Evolutionary conservation across 2,113 vertebrate species (phyloP).

Genomic region (Sigmodon hispidus): DNA sequence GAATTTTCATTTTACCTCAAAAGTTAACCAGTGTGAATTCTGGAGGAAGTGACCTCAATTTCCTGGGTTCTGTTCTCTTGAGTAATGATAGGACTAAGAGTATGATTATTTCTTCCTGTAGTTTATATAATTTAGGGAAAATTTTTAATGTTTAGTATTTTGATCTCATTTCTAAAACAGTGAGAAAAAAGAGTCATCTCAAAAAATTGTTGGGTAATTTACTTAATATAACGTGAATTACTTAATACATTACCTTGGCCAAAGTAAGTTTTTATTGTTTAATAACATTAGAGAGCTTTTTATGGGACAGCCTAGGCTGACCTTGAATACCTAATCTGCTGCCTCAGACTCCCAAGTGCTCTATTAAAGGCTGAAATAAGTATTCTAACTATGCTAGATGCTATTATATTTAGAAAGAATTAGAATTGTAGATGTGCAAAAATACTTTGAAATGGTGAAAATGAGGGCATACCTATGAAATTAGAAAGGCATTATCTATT

Average conservation of each 20-base stretch:
- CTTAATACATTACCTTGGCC: not conserved
- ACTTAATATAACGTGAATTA: not conserved
- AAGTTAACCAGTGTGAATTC: no score
- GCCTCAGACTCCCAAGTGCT: not conserved
- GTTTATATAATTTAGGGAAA: not conserved
- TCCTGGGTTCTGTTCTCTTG: not conserved
- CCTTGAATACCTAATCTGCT: not conserved
- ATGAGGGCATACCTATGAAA: not conserved
- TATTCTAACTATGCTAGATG: not conserved
- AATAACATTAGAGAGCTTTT: not conserved
- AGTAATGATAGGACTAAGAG: not conserved
- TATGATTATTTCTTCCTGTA: not conserved
- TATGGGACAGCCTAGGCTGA: not conserved
- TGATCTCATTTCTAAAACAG: not conserved
- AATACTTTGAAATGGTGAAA: not conserved
- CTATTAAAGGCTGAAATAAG: not conserved
- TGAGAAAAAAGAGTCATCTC: not conserved
- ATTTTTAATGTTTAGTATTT: not conserved
- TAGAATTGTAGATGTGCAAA: slow-evolving; percentile 6
- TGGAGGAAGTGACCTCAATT: not conserved
- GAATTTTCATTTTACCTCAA: slow-evolving; percentile 3
- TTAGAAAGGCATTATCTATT: not conserved
- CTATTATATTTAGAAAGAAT: not conserved
- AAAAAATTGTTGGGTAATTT: not conserved
- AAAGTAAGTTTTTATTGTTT: not conserved